Evolutionary conservation across 2,797 vertebrate genomes (phyloP).

Genomic region (Coracias cyanogaster): DNA sequence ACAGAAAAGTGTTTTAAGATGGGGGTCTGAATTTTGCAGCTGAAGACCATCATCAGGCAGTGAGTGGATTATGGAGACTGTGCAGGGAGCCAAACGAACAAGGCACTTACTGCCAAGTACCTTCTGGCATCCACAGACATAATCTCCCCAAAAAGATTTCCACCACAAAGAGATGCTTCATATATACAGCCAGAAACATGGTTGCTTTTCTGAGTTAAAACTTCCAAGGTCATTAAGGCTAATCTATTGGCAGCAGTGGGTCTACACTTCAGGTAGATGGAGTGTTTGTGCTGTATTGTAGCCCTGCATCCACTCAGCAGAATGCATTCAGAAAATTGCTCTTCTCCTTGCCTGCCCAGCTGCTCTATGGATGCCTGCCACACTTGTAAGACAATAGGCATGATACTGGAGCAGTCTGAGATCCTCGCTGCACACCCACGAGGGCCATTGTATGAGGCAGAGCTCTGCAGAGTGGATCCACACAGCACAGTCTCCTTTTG

Average conservation of each 20-base stretch:
- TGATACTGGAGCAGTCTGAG: accelerated
- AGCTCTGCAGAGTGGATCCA: not conserved
- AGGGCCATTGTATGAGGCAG: not conserved
- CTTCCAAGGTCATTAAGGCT: not conserved
- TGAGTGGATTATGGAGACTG: not conserved
- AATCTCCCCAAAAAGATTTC: conserved; percentile 25
- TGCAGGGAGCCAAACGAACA: not conserved
- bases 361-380: not conserved
- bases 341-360: not conserved
- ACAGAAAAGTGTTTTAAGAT: not conserved
- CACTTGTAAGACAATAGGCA: not conserved
- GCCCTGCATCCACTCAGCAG: not conserved
- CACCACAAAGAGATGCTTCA: not conserved
- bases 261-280: conserved; percentile 40
- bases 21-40: not conserved
- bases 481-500: not conserved
- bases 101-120: conserved; percentile 27
- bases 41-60: not conserved
- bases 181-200: not conserved
- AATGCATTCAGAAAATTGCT: not conserved
- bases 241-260: not conserved
- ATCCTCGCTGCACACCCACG: accelerated
- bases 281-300: conserved; percentile 2
- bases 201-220: not conserved
- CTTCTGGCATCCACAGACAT: conserved; percentile 4